phyloP scores from a whole-genome alignment of 2,113 vertebrate genomes.

The Ptychochromis oligacanthus region DNA sequence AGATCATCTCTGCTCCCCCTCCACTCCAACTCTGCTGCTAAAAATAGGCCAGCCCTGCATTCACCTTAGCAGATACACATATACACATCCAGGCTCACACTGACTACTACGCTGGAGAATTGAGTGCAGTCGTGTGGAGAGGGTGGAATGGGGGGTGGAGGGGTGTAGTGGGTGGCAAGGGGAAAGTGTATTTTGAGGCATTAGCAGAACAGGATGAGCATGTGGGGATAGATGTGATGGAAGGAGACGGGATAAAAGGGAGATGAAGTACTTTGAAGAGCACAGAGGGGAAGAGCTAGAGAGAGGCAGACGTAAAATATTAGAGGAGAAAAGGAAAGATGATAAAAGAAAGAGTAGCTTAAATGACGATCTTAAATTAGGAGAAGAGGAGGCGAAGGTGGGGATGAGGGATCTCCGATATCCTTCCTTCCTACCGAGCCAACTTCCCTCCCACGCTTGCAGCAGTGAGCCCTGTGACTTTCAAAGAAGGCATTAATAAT shows the following conservation, averaged over 20 bases:
- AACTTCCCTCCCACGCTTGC: slow-evolving; percentile 53
- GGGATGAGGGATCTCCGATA: slow-evolving; percentile 45
- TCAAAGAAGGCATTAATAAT: slow-evolving; percentile 75
- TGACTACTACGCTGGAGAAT: slow-evolving; percentile 41
- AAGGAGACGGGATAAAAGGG: slow-evolving; percentile 29
- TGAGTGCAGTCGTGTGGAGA: slow-evolving; percentile 55
- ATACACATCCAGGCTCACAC: slow-evolving; percentile 10
- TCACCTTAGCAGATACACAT: slow-evolving; percentile 57
- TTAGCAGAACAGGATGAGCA: slow-evolving; percentile 31
- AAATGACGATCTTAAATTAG: slow-evolving; percentile 36
- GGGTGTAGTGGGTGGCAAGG: slow-evolving; percentile 13
- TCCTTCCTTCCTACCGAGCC: slow-evolving; percentile 41
- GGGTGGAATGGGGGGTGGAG: slow-evolving; percentile 14
- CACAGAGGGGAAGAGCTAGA: not conserved
- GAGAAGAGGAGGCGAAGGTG: slow-evolving; percentile 19
- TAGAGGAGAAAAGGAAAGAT: slow-evolving; percentile 30
- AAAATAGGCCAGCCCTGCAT: slow-evolving; percentile 66
- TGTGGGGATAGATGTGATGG: slow-evolving; percentile 47
- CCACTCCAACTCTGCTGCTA: slow-evolving; percentile 50
- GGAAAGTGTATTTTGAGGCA: slow-evolving; percentile 47
- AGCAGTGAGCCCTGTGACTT: slow-evolving; percentile 49
- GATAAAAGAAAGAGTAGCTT: slow-evolving; percentile 27
- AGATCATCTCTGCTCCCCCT: slow-evolving; percentile 58
- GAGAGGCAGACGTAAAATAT: slow-evolving; percentile 34
- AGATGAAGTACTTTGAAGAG: slow-evolving; percentile 45